Conservation (phyloP, 2,113 vertebrate species). For the Donacobius atricapilla region DNA sequence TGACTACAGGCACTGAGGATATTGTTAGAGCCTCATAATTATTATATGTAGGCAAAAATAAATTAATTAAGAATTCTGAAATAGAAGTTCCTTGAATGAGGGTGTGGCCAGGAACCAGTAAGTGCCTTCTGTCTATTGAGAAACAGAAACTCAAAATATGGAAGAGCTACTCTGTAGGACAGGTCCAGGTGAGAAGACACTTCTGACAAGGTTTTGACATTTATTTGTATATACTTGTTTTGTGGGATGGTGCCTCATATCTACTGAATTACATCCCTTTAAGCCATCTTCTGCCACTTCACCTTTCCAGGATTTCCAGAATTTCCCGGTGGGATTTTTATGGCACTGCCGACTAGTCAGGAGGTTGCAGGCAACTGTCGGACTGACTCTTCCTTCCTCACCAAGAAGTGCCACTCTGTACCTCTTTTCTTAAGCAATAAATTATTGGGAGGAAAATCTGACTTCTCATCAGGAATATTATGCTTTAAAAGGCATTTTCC, state of each 20-base stretch:
- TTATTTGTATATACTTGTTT: background rate
- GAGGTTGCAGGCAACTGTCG: rapidly evolving
- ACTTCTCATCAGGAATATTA: background rate
- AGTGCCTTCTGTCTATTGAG: background rate
- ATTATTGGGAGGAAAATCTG: background rate
- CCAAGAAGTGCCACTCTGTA: background rate
- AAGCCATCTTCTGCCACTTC: background rate
- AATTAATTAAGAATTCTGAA: background rate
- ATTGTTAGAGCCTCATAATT: background rate
- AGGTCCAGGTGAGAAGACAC: background rate
- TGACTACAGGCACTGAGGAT: background rate
- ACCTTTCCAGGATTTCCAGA: background rate
- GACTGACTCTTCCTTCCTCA: background rate
- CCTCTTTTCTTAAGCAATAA: background rate
- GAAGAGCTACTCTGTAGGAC: background rate
- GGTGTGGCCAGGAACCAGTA: background rate
- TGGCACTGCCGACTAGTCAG: rapidly evolving
- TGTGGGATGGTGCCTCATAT: background rate
- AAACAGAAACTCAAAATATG: background rate
- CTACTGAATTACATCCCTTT: background rate
- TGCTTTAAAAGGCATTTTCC: background rate
- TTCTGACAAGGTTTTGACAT: background rate
- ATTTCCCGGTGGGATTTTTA: background rate
- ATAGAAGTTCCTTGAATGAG: no score
- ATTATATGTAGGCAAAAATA: background rate